Evolutionary conservation across 2,797 vertebrate genomes (phyloP).

Genomic region (Eupleurogrammus muticus): DNA sequence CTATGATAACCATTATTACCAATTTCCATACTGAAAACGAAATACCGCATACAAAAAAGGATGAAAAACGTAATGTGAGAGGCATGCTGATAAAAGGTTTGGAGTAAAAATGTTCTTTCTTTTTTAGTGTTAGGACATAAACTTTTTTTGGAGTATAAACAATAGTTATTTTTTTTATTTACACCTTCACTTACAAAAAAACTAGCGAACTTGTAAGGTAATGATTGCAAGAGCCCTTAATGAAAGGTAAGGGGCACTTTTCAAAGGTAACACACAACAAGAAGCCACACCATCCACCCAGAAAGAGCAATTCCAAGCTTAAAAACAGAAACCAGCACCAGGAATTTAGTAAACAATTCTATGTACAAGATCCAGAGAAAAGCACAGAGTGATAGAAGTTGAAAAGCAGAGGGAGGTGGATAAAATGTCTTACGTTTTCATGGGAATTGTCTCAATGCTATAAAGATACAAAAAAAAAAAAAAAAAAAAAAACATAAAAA

Average conservation of each 20-base stretch:
- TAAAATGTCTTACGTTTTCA: conserved; percentile 91
- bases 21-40: conserved; percentile 95
- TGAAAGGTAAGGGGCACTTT: conserved; percentile 80
- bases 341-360: conserved; percentile 79
- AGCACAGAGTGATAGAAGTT: conserved; percentile 53
- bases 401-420: conserved; percentile 53
- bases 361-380: conserved; percentile 78
- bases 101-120: conserved; percentile 48
- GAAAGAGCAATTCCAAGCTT: conserved; percentile 74
- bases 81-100: conserved; percentile 65
- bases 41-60: conserved; percentile 79
- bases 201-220: conserved; percentile 65
- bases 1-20: conserved; percentile 99
- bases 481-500: conserved; percentile 66
- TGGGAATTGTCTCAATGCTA: conserved; percentile 90
- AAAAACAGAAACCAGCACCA: conserved; percentile 81
- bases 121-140: conserved; percentile 43
- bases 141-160: conserved; percentile 67
- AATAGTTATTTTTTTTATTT: conserved; percentile 63
- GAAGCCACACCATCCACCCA: conserved; percentile 78
- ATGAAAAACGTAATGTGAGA: conserved; percentile 69
- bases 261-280: conserved; percentile 73
- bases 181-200: conserved; percentile 70
- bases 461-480: conserved; percentile 82
- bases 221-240: conserved; percentile 82